These are phyloP conservation scores for Drosophila recens DNA, from an alignment of 2,888 invertebrate genomes.

Conservation along the genomic window DNA sequence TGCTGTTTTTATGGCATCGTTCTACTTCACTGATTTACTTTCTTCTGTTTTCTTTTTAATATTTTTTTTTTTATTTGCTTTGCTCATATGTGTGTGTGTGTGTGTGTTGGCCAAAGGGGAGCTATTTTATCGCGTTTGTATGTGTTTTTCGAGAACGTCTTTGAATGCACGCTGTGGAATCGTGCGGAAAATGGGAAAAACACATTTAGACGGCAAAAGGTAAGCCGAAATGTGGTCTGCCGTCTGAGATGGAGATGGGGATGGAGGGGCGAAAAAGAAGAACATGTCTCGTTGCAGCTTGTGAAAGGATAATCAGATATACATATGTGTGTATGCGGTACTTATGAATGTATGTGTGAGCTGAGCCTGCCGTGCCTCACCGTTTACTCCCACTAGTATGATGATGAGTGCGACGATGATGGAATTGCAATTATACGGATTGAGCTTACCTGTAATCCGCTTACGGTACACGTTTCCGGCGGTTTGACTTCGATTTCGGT, in stretches of 20 bases:
- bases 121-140: constrained; percentile 47
- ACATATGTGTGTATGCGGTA: constrained; percentile 4
- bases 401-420: constrained; percentile 69
- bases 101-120: constrained; percentile 42
- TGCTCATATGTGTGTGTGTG: constrained; percentile 4
- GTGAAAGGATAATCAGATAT: constrained; percentile 28
- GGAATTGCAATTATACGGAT: constrained; percentile 78
- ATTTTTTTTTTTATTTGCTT: constrained; percentile 16
- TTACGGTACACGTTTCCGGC: constrained; percentile 83
- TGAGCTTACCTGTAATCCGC: constrained; percentile 90
- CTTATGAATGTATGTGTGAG: constrained; percentile 18
- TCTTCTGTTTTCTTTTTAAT: constrained; percentile 2
- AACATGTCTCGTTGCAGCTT: constrained; percentile 34
- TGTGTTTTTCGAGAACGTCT: constrained; percentile 47
- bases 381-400: no score
- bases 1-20: constrained; percentile 71
- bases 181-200: constrained; percentile 75
- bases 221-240: constrained; percentile 36
- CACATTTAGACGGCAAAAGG: constrained; percentile 56
- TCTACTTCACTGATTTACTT: constrained; percentile 69
- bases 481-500: constrained; percentile 88
- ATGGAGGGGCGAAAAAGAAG: neutral
- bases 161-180: constrained; percentile 72
- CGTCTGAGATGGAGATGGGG: neutral
- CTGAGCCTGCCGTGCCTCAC: no score